Evolutionary conservation across 2,797 vertebrate genomes (phyloP), one percentile per base, ranked within the genome.

Genomic region (Trachurus trachurus): DNA sequence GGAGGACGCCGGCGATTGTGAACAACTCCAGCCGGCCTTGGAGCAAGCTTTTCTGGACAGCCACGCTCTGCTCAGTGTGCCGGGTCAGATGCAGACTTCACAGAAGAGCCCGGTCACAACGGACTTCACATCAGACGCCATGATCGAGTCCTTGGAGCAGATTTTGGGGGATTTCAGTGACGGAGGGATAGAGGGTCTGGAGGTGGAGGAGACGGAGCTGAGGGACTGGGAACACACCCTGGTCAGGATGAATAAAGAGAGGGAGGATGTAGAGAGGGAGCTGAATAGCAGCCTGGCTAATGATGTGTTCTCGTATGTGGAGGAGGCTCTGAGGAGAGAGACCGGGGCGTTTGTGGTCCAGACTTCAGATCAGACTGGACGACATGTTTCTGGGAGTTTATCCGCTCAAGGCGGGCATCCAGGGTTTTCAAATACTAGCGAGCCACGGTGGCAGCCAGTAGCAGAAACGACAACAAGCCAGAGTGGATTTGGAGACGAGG

Each of bases 11-110:
- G n/a, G n/a, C n/a, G 56, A 70, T 10, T 54, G 39, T 1, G 80
- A 84, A 0, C 60, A 58, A 60, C 49, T 71, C 12, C 76, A 60
- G 49, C 15, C 59, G 1, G 6, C 80, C 16, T 21, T 94, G 59
- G 92, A 94, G 7, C 82, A 81, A 17, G 90, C 86, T 47, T 94
- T 93, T 68, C 45, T 81, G 76, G 88, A 91, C 74, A 91, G 87
- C 73, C 80, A 76, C 2, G 81, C 88, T 9, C 59, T 92, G 49
- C 82, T 93, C 59, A 91, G 79, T 5, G 81, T 92, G 17, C 86
- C 84, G 0, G 64, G 85, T 2, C 80, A 91, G 60, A 21, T 2
- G 47, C 66, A 70, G 44, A 47, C 11, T 1, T 57, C 47, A 1
- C 74, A 65, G 61, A 76, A 53, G 21, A 71, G 16, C 40, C 21